Base-by-base conservation (phyloP, 2,888 invertebrate species). In the Leptopterna dolabrata region DNA sequence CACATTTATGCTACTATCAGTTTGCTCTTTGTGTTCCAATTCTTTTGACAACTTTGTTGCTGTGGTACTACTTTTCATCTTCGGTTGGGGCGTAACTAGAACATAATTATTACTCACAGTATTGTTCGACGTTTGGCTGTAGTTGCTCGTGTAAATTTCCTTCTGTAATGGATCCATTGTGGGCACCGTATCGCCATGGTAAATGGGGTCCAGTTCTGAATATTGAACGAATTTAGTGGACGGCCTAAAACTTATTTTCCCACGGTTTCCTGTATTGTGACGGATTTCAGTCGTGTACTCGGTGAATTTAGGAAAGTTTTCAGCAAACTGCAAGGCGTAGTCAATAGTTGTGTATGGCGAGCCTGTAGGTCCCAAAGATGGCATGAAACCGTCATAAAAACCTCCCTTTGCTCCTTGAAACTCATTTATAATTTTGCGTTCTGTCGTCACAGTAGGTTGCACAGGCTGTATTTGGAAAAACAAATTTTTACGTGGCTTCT, bases 201-300 rank as follows among this genome's bases (percentile, higher is more conserved):
- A 93, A 51, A 93, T 90, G 6, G 93, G 93, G 92, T 93, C 93
- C 29, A 92, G 92, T 89, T 93, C 93, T 0, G 93, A 93, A 89
- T 92, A 93, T 78, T 91, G 91, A 73, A 92, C 91, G 89, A 92
- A 92, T 91, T 88, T 83, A 27, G 89, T 88, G 11, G 89, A 90
- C 16, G 89, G 89, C 82, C 89, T 92, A 45, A 93, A 93, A 24
- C 92, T 92, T 89, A 92, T 91, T 13, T 29, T 47, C 11, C 29
- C 43, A 16, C 55, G 7, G 27, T 47, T 27, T 29, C 47, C 47
- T 16, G 45, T 30, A 41, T 87, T 43, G 13, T 81, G 41, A 7
- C n/a, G 55, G 13, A 76, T 78, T 24, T 51, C 41, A 55, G 63
- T 41, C 24, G 51, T 36, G 24, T 86, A 76, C 36, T 84, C 71